These are phyloP conservation scores for Xyrichtys novacula DNA, from an alignment of 2,797 vertebrate species.

Conservation along the genomic window DNA sequence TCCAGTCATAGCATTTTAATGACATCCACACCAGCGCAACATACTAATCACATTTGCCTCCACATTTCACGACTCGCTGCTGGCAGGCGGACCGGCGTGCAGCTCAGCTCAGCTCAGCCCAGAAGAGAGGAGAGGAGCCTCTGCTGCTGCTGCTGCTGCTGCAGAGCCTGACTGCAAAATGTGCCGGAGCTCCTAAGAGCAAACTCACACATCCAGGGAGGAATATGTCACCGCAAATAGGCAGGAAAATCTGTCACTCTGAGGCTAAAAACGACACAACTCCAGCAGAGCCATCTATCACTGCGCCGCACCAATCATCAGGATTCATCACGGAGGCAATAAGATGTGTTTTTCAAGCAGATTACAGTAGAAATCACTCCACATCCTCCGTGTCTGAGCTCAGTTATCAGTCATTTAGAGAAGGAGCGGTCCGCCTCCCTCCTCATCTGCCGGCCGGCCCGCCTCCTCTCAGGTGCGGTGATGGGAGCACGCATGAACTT, in stretches of 20 bases:
- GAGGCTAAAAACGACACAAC: constrained; percentile 33
- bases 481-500: constrained; percentile 62
- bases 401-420: neutral
- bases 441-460: constrained; percentile 20
- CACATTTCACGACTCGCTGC: constrained; percentile 22
- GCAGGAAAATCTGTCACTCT: constrained; percentile 27
- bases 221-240: constrained; percentile 25
- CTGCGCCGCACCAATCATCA: neutral
- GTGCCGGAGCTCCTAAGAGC: constrained; percentile 7
- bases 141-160: too few species aligned
- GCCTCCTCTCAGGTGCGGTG: constrained; percentile 57
- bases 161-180: constrained; percentile 12
- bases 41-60: constrained; percentile 43
- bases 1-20: constrained; percentile 76
- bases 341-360: neutral
- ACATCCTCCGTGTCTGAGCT: neutral
- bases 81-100: constrained; percentile 10
- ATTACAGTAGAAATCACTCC: neutral
- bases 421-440: neutral
- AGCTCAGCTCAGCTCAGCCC: too few species aligned
- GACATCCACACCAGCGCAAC: constrained; percentile 79
- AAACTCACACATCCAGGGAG: constrained; percentile 34
- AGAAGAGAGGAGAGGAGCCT: too few species aligned
- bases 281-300: constrained; percentile 15
- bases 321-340: neutral